Conservation (phyloP, 2,797 vertebrate species). For the Gorsachius magnificus region DNA sequence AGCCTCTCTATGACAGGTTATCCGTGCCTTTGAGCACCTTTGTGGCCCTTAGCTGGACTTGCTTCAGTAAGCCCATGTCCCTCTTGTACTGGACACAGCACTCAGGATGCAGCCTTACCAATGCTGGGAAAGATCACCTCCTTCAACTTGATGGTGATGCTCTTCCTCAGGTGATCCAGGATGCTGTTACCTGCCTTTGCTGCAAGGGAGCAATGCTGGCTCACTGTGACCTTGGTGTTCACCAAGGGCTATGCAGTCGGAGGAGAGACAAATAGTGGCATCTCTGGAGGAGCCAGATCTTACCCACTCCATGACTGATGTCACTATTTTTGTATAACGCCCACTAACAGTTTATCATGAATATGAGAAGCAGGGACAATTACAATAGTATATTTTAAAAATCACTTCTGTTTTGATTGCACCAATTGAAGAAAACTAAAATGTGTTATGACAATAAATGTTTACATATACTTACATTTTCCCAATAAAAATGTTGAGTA, state of each 20-base stretch:
- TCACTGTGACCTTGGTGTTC: not conserved
- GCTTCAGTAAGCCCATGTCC: not conserved
- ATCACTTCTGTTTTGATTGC: not conserved
- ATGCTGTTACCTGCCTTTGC: not conserved
- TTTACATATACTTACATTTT: conserved; percentile 4
- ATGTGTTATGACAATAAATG: not conserved
- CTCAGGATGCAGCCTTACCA: not conserved
- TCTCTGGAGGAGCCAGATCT: not conserved
- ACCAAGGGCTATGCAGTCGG: not conserved
- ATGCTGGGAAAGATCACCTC: not conserved
- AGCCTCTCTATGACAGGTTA: not conserved
- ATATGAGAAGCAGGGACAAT: not conserved
- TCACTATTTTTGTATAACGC: not conserved
- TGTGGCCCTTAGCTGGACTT: not conserved
- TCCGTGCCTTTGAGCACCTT: not conserved
- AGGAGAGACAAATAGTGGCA: not conserved
- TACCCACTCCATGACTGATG: not conserved
- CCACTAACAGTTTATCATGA: not conserved
- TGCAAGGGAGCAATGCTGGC: not conserved
- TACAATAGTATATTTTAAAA: not conserved
- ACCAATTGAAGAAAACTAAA: not conserved
- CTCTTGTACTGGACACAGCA: not conserved
- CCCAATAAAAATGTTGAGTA: not conserved
- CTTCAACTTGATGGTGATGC: not conserved
- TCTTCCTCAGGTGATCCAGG: not conserved